Evolutionary conservation across 2,797 vertebrate genomes (phyloP).

Genomic region (Phylloscopus collybita): DNA sequence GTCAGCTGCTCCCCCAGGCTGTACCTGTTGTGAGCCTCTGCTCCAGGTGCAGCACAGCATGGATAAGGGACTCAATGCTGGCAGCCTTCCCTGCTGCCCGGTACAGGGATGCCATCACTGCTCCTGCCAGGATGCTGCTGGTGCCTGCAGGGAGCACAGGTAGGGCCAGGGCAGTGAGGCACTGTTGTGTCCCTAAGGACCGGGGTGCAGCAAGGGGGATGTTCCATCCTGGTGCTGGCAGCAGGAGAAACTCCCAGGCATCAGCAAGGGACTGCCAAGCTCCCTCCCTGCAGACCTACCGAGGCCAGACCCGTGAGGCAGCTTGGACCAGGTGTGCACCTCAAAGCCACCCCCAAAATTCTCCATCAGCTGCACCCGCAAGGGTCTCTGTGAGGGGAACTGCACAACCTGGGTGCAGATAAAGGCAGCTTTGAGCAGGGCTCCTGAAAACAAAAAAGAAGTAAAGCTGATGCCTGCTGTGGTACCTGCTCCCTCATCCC

Average conservation of each 20-base stretch:
- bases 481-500: background rate
- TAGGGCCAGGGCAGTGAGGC: background rate
- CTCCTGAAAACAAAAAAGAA: slow-evolving; percentile 78
- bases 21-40: slow-evolving; percentile 96
- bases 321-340: slow-evolving; percentile 89
- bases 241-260: background rate
- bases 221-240: background rate
- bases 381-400: slow-evolving; percentile 74
- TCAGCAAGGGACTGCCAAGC: background rate
- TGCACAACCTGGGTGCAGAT: slow-evolving; percentile 86
- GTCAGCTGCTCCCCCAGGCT: fast-evolving
- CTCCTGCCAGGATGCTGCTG: slow-evolving; percentile 95
- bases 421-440: slow-evolving; percentile 91
- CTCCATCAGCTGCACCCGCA: slow-evolving; percentile 84
- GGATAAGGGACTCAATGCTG: slow-evolving; percentile 85
- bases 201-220: fast-evolving
- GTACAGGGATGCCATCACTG: slow-evolving; percentile 86
- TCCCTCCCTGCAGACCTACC: slow-evolving; percentile 74
- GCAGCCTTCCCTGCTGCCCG: slow-evolving; percentile 81
- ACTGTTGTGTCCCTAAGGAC: fast-evolving
- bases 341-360: slow-evolving; percentile 88
- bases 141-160: slow-evolving; percentile 81
- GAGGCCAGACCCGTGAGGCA: slow-evolving; percentile 93
- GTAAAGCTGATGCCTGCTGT: background rate
- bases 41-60: slow-evolving; percentile 90